Percentiles rank a stretch among this genome's conserved stretches.
These are phyloP conservation scores for Botrylloides violaceus DNA, from an alignment of 23 tunicate species.

Conservation along the genomic window DNA sequence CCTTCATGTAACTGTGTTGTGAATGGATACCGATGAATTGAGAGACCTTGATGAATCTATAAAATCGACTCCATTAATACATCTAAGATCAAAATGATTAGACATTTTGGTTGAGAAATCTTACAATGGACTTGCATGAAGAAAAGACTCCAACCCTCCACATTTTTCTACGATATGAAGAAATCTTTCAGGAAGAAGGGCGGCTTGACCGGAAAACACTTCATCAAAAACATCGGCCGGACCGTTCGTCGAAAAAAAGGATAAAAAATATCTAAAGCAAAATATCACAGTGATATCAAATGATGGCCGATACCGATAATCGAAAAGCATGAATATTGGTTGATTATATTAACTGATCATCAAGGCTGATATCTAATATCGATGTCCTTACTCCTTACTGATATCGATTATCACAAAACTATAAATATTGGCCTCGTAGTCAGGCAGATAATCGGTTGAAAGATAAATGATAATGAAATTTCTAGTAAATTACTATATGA, in stretches of 20 bases:
- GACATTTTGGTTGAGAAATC: too few species aligned
- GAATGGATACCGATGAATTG: slow-evolving; percentile 14
- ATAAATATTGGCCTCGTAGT: too few species aligned
- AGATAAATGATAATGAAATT: too few species aligned
- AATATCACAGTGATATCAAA: not conserved
- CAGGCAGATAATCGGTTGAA: too few species aligned
- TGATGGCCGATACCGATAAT: too few species aligned
- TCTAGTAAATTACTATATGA: too few species aligned
- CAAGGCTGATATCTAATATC: too few species aligned
- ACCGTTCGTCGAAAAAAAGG: slow-evolving; percentile 8
- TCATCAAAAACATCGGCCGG: slow-evolving; percentile 5
- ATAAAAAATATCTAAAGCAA: slow-evolving; percentile 12
- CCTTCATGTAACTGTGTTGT: slow-evolving; percentile 4
- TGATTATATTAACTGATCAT: not conserved
- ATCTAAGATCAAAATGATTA: too few species aligned
- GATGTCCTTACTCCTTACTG: too few species aligned
- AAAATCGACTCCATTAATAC: not conserved
- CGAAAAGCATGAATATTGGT: not conserved
- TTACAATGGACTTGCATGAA: slow-evolving; percentile 20
- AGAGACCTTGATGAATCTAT: slow-evolving; percentile 10
- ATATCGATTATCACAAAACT: too few species aligned
- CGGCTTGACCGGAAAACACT: slow-evolving; percentile 2
- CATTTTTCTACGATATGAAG: slow-evolving; percentile 3
- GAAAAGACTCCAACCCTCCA: slow-evolving; percentile 18
- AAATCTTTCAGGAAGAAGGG: not conserved